Evolutionary conservation across 2,113 vertebrate species (phyloP).

Genomic region (Xiphophorus couchianus): DNA sequence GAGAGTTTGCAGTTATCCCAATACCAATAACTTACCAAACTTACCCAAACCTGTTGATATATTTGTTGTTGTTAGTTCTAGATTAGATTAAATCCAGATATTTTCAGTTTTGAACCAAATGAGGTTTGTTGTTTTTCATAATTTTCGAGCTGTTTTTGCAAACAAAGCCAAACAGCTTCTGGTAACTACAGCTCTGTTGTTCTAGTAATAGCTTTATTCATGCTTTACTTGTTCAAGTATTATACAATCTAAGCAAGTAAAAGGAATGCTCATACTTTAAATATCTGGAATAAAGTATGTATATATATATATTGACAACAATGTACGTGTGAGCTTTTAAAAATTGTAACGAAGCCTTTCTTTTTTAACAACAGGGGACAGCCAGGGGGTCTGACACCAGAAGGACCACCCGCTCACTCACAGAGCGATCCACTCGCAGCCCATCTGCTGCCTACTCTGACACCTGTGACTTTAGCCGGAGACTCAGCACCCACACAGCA

Average conservation of each 20-base stretch:
- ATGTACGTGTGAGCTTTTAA: not conserved
- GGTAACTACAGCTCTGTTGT: no score
- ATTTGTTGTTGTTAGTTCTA: no score
- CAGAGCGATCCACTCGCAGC: slow-evolving; percentile 9
- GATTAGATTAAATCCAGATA: no score
- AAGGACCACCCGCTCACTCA: slow-evolving; percentile 37
- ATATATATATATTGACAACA: not conserved
- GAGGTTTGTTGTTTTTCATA: no score
- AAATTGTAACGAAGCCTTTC: not conserved
- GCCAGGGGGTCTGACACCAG: slow-evolving; percentile 29
- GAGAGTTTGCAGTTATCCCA: not conserved
- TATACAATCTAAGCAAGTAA: not conserved
- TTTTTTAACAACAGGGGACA: slow-evolving; percentile 51
- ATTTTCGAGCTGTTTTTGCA: no score
- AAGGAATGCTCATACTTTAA: not conserved
- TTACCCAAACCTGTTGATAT: no score
- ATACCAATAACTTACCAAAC: no score
- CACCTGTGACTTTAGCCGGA: slow-evolving; percentile 29
- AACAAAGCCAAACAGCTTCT: no score
- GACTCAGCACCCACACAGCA: slow-evolving; percentile 26
- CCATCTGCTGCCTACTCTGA: slow-evolving; percentile 22
- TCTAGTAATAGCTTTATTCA: not conserved
- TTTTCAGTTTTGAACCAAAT: no score
- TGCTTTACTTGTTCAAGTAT: not conserved
- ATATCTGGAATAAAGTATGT: no score